Base-by-base conservation (phyloP, 1,140 invertebrate genomes). In the Pseudachorutes palmiensis region DNA sequence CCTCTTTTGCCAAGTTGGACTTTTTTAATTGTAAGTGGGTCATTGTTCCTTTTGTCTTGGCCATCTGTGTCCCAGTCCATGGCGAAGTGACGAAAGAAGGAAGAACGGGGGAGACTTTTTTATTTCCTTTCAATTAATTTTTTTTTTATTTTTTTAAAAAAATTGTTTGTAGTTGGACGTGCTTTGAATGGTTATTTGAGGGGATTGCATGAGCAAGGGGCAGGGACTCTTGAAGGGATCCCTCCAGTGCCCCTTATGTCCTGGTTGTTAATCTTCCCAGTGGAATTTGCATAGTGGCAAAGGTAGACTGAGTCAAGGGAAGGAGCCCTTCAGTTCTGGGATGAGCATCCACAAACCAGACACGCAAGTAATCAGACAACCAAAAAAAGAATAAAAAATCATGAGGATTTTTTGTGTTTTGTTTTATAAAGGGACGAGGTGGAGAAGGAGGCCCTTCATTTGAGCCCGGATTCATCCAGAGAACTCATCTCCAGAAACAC, bases 391-490 rank as follows among this genome's bases (percentile, higher is more conserved):
- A 19, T 5, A 55, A 55, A 55, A 55, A 55, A 26, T 5, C 12
- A 5, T 24, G 9, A 22, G 5, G 5, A 14, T 55, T 55, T 55
- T 55, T 19, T 14, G 14, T 5, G 3, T 55, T 55, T 55, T 55
- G 51, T 55, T 55, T 55, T 55, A 55, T 55, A 55, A 55, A 22
- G n/a, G n/a, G 51, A 19, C 5, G 12, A 12, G 51, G 3, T 55
- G 3, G 24, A 14, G 14, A 55, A 55, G 51, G 24, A 14, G 51
- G 51, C 51, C 51, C 51, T 55, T 55, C 51, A 55, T 55, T 55
- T 55, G 9, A 16, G 24, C 9, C 24, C 24, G 5, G 36, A 41
- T 5, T 19, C 36, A n/a, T n/a, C n/a, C n/a, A n/a, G n/a, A n/a
- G n/a, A n/a, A n/a, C n/a, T n/a, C n/a, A n/a, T n/a, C n/a, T n/a